Evolutionary conservation across 2,888 invertebrate species (phyloP).

Genomic region (Cantharis lateralis): DNA sequence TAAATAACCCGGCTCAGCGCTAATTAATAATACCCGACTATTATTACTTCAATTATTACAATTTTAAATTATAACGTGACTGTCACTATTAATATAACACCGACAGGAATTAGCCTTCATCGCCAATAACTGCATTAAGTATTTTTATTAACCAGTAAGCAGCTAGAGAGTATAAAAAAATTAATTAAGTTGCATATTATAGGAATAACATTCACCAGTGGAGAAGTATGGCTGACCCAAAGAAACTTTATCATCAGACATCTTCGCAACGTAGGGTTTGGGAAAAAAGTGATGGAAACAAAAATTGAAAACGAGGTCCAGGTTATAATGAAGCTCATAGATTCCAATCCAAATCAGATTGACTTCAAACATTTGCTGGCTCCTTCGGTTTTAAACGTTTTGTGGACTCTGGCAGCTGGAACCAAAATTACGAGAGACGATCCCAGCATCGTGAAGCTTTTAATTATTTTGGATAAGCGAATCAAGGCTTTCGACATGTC

Average conservation of each 20-base stretch:
- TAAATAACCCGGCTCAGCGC: too few relatives aligned
- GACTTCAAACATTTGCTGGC: conserved; percentile 54
- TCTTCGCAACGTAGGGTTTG: conserved; percentile 60
- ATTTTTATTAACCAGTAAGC: neutral
- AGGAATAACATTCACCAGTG: conserved; percentile 66
- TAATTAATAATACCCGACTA: too few relatives aligned
- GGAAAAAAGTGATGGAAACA: conserved; percentile 56
- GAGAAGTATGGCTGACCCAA: conserved; percentile 60
- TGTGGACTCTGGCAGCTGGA: conserved; percentile 66
- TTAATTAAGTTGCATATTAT: too few relatives aligned
- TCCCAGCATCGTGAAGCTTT: conserved; percentile 53
- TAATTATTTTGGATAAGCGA: conserved; percentile 58
- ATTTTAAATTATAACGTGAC: neutral
- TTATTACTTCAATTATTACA: neutral
- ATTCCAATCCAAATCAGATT: conserved; percentile 38
- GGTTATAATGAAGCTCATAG: conserved; percentile 36
- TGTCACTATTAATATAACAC: neutral
- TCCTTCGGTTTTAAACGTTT: conserved; percentile 66
- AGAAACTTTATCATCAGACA: conserved; percentile 59
- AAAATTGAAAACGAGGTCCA: conserved; percentile 60
- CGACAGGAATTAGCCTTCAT: neutral
- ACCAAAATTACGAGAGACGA: conserved; percentile 56
- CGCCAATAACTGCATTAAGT: neutral
- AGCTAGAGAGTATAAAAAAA: too few relatives aligned
- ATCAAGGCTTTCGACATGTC: conserved; percentile 59